Percentiles rank a stretch among this genome's conserved stretches.
phyloP scores from a whole-genome alignment of 2,113 vertebrate species.

The Nyctibius bracteatus region DNA sequence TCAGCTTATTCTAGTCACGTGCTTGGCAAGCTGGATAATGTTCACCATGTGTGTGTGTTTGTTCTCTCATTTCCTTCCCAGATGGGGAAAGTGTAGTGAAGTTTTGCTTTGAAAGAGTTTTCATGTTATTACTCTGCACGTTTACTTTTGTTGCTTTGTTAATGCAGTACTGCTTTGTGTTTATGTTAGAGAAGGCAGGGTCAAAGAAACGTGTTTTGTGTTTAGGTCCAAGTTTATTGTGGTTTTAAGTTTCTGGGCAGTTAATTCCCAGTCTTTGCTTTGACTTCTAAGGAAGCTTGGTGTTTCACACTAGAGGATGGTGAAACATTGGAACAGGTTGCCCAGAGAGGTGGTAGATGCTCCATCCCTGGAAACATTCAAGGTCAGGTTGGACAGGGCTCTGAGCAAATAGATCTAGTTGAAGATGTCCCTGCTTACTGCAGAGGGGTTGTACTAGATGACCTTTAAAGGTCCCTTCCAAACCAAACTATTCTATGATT shows the following conservation, averaged over 20 bases:
- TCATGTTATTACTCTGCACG: background rate
- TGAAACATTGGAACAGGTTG: no score
- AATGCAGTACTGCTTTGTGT: background rate
- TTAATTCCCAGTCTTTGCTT: background rate
- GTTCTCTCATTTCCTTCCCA: background rate
- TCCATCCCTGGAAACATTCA: no score
- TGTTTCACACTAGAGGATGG: background rate
- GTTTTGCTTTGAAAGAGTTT: background rate
- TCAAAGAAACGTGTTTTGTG: background rate
- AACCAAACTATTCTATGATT: no score
- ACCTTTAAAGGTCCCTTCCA: no score
- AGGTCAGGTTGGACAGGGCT: no score
- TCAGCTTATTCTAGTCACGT: background rate
- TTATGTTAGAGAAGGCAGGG: background rate
- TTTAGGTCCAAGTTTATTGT: background rate
- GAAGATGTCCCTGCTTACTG: no score
- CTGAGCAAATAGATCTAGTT: no score
- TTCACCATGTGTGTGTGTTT: background rate
- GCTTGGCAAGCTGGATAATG: background rate
- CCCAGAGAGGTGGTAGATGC: no score
- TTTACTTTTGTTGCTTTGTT: background rate
- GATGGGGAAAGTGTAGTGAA: background rate
- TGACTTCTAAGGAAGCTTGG: background rate
- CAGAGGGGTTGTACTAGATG: no score
- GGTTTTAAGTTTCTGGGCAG: background rate